Base-by-base conservation (phyloP, 2,888 invertebrate genomes). In the Fragum fragum region DNA sequence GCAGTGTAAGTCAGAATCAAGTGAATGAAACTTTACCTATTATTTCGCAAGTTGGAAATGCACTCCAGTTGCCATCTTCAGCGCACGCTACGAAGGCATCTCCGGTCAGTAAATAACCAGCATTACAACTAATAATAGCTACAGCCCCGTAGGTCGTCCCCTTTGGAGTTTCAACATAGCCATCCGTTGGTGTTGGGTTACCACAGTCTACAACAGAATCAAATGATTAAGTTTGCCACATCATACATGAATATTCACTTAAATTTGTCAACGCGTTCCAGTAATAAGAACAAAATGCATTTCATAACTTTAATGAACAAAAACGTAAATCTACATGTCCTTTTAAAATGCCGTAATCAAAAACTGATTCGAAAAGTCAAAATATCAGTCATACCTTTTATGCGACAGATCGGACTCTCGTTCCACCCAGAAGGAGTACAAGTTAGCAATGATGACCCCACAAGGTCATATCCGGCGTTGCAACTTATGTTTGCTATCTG, bases 71-170 rank as follows among this genome's bases (percentile, higher is more conserved):
- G 39, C 47, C 47, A 18, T 61, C 47, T 11, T 39, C 63, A 7
- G 32, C 16, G 16, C 21, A 52, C 6, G 14, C 14, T 52, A 52
- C 18, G 16, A 52, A 52, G 21, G 53, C 53, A 18, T 53, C 53
- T 53, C 53, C n/a, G 5, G 14, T 21, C 3, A 74, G 70, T 6
- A 32, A 39, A 36, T 74, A 75, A 28, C 79, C 79, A 11, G 74
- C 66, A 59, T 71, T 66, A 53, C 79, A 79, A 16, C 61, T 39
- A 11, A 79, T 61, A 18, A 61, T 52, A 23, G 18, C 76, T 18
- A 32, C 32, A 0, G 57, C 16, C 0, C 59, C 70, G 55, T 32
- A 76, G 2, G 47, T 28, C 3, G 57, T 42, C 0, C 75, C 69
- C 9, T 14, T 55, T 16, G 59, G 39, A 23, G 1, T 18, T 6